Evolutionary conservation across 2,797 vertebrate species (phyloP).

Genomic region (Sciurus vulgaris): DNA sequence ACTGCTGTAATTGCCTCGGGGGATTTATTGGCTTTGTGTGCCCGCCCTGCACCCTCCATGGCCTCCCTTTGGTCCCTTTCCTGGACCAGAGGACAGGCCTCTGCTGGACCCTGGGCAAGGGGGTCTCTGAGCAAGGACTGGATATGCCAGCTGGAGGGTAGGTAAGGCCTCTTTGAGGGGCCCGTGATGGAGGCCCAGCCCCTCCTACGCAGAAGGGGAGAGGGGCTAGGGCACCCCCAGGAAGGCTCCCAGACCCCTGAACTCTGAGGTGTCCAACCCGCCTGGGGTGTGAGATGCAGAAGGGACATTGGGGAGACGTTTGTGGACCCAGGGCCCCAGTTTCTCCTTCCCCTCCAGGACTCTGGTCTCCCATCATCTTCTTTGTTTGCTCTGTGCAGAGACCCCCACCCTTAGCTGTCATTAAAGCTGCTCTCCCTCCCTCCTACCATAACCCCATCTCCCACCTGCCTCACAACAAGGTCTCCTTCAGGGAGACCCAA

Average conservation of each 20-base stretch:
- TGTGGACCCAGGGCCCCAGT: not conserved
- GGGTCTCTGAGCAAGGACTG: not conserved
- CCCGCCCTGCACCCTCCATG: not conserved
- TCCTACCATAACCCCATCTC: too few relatives aligned
- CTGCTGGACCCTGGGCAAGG: not conserved
- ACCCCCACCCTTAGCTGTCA: not conserved
- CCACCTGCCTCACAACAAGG: not conserved
- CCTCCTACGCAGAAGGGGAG: not conserved
- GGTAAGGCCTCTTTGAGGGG: not conserved
- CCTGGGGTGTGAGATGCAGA: not conserved
- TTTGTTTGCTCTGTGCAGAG: not conserved
- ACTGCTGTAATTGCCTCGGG: not conserved
- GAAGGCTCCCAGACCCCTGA: not conserved
- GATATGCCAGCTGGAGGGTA: not conserved
- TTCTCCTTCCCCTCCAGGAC: not conserved
- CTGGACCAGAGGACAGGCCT: not conserved
- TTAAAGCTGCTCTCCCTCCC: not conserved
- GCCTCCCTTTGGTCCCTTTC: not conserved
- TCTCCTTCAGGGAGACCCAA: too few relatives aligned
- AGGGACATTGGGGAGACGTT: not conserved
- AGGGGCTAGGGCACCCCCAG: not conserved
- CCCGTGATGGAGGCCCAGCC: not conserved
- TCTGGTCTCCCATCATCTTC: not conserved
- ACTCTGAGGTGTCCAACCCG: not conserved
- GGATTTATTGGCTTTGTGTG: conserved; percentile 42